A percentile compares a stretch with the other conserved stretches of the same genome.
Evolutionary conservation across 2,888 invertebrate species (phyloP).

Genomic region (Oscheius onirici): DNA sequence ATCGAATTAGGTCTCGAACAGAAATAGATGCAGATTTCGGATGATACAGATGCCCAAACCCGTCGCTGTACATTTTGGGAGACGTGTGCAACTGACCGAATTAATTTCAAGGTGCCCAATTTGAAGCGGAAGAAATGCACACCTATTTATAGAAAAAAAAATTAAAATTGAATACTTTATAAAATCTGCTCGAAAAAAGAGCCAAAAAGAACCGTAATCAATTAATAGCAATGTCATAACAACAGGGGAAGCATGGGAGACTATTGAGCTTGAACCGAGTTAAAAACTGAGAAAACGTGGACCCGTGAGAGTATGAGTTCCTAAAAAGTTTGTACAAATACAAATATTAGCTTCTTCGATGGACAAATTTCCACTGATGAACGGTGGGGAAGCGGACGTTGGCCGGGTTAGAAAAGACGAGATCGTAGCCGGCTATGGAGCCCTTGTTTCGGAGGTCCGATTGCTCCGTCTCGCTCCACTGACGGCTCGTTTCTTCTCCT

Average conservation of each 20-base stretch:
- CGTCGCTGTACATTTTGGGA: constrained; percentile 39
- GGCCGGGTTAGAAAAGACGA: constrained; percentile 2
- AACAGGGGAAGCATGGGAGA: neutral
- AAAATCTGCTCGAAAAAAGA: no score
- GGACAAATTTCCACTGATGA: constrained; percentile 22
- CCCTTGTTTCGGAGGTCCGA: constrained; percentile 30
- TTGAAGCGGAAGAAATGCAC: no score
- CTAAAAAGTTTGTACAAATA: neutral
- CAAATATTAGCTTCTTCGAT: constrained; percentile 3
- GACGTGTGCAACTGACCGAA: no score
- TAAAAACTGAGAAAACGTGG: neutral
- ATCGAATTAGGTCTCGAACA: constrained; percentile 43
- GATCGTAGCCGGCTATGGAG: constrained; percentile 14
- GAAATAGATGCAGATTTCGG: constrained; percentile 31
- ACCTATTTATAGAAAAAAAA: no score
- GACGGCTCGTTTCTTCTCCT: constrained; percentile 32
- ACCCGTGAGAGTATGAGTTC: neutral
- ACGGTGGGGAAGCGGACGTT: constrained; percentile 29
- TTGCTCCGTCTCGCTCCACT: constrained; percentile 41
- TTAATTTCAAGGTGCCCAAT: no score
- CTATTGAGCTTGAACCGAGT: constrained; percentile 1
- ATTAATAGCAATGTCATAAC: no score
- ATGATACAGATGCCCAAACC: constrained; percentile 45
- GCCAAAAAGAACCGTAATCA: no score
- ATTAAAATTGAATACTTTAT: no score